Conservation (phyloP, 2,113 vertebrate species). For the Catharus minimus region DNA sequence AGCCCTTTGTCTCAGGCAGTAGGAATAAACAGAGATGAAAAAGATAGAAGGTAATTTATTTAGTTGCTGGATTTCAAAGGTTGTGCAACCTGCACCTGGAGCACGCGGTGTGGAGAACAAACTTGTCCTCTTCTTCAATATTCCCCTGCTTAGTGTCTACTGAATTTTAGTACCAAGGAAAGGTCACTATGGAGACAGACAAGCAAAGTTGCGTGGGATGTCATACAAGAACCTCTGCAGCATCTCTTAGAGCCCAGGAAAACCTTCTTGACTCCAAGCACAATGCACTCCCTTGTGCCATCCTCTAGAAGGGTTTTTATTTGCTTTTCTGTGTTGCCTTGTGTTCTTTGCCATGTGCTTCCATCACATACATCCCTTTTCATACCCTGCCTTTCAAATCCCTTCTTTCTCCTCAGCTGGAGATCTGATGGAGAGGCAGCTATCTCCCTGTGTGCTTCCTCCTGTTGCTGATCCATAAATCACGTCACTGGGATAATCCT, state of each 20-base stretch:
- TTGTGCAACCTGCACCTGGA: neutral
- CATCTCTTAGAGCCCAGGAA: neutral
- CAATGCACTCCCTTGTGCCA: accelerated
- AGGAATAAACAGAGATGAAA: constrained; percentile 25
- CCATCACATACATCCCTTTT: neutral
- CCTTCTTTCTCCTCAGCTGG: neutral
- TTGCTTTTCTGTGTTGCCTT: neutral
- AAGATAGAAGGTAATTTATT: neutral
- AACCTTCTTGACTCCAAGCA: neutral
- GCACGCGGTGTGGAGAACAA: accelerated
- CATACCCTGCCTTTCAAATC: neutral
- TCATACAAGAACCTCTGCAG: neutral
- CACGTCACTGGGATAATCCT: constrained; percentile 21
- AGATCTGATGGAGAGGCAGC: neutral
- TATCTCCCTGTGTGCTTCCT: neutral
- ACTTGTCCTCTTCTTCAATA: neutral
- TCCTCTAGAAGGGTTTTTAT: neutral
- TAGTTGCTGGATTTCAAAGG: neutral
- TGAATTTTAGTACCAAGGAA: neutral
- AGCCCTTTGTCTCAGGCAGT: neutral
- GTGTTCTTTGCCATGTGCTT: neutral
- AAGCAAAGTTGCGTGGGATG: accelerated
- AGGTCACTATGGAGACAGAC: neutral
- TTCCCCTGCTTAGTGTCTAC: neutral
- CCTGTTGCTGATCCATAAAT: constrained; percentile 4